Percentiles rank a stretch among this genome's conserved stretches.
These are phyloP conservation scores for Lepidocolaptes lacrymiger DNA, from an alignment of 2,797 vertebrate species.

Conservation along the genomic window DNA sequence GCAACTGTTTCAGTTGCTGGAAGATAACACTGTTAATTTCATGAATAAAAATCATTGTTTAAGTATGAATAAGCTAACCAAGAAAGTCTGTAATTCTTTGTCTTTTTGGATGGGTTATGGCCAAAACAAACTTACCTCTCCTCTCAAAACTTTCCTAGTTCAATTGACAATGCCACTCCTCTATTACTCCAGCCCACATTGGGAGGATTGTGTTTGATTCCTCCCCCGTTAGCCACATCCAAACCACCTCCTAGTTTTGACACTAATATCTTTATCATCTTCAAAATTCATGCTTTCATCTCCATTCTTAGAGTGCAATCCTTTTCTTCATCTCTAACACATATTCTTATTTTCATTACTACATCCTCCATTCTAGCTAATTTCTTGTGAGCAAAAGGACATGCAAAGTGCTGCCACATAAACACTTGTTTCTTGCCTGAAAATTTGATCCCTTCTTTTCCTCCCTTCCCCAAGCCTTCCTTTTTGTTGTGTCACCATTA, in stretches of 20 bases:
- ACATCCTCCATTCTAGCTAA: neutral
- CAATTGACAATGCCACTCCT: neutral
- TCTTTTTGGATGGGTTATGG: neutral
- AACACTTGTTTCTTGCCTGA: neutral
- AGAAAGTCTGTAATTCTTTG: neutral
- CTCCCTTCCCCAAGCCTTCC: neutral
- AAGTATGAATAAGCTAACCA: neutral
- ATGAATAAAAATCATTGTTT: neutral
- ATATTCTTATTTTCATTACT: neutral
- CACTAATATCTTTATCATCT: neutral
- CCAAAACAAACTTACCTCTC: neutral
- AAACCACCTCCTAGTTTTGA: neutral
- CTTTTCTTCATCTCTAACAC: neutral
- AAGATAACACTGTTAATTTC: neutral
- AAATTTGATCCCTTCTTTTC: neutral
- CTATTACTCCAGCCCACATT: neutral
- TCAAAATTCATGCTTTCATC: neutral
- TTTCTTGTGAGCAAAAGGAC: neutral
- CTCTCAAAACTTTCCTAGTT: neutral
- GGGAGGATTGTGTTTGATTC: neutral
- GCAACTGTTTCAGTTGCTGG: neutral
- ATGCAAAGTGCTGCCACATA: neutral
- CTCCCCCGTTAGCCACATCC: neutral
- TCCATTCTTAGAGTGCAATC: neutral
- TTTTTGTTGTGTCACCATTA: neutral